These are phyloP conservation scores for Aphelenchoides fujianensis DNA, from an alignment of 1,140 invertebrate species.

Conservation along the genomic window DNA sequence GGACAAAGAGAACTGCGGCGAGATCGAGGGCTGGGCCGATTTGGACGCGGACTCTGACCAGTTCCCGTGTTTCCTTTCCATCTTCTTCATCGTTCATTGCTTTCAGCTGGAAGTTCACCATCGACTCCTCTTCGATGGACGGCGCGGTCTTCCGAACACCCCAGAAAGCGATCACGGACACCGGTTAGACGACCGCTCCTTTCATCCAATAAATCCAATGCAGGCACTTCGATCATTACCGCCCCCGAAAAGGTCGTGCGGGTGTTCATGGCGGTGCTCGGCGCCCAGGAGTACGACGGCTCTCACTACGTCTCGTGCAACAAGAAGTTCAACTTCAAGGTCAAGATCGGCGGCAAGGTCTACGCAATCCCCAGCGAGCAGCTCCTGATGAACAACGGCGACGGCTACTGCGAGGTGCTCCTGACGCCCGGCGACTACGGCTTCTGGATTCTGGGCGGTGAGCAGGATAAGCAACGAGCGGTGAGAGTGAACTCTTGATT, in stretches of 20 bases:
- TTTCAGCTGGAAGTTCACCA: slow-evolving; percentile 12
- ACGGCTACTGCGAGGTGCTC: slow-evolving; percentile 9
- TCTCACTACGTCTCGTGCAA: slow-evolving; percentile 15
- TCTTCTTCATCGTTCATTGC: no score
- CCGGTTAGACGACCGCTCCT: neutral
- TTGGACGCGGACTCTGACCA: neutral
- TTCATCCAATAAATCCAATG: neutral
- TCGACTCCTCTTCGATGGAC: neutral
- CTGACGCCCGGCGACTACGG: neutral
- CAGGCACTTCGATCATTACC: slow-evolving; percentile 1
- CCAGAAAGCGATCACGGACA: neutral
- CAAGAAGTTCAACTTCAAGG: slow-evolving; percentile 1
- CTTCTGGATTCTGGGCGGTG: slow-evolving; percentile 7
- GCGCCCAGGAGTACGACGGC: slow-evolving; percentile 2
- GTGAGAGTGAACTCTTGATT: no score
- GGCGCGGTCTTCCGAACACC: neutral
- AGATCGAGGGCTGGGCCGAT: slow-evolving; percentile 7
- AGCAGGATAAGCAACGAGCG: no score
- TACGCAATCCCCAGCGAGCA: neutral
- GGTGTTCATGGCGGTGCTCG: slow-evolving; percentile 3
- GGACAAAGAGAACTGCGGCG: slow-evolving; percentile 20
- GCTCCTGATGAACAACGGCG: neutral
- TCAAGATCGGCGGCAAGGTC: slow-evolving; percentile 2
- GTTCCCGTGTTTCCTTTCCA: no score
- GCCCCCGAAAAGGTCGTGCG: neutral